Evolutionary conservation across 2,888 invertebrate genomes (phyloP), one percentile per base, ranked within the genome.

Genomic region (Schizotus pectinicornis): DNA sequence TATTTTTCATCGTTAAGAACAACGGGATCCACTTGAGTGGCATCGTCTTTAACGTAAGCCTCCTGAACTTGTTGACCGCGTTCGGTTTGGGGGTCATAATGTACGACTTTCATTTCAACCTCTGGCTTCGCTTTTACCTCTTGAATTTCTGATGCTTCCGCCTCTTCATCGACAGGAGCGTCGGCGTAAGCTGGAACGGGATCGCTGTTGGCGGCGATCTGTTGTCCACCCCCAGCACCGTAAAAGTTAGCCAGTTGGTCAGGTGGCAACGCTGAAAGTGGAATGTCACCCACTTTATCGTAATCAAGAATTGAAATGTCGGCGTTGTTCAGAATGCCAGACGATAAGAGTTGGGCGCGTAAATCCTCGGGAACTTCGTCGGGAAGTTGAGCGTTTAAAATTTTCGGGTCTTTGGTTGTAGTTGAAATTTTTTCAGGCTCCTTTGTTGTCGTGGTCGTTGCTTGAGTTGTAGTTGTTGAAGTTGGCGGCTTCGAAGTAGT

Each of bases 291-390:
- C 36, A 92, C 88, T 82, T 94, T 93, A 72, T 94, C 93, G 70
- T 94, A 94, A 79, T 94, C 93, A 56, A 94, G 80, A 43, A 94
- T 85, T 65, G 94, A 93, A 58, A 94, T 94, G 69, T 94, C 91
- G 39, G 94, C 94, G 72, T 94, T 92, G 67, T 91, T 90, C 52
- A 94, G 81, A 68, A 94, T 94, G 35, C 94, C 94, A 0, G 94
- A 94, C 45, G 90, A 88, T 41, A 94, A 79, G 3, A 94, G 80
- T 71, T 94, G 94, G 74, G 92, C 86, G 36, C 93, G 84, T 41
- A 94, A 82, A 69, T 94, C 94, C 64, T 92, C 93, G 3, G 94
- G 94, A 5, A 94, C 93, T 81, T 94, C 94, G 70, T 92, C 93
- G 7, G 94, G 94, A 38, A 94, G 80, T 67, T 84, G 80, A 37